A percentile compares a stretch with the other conserved stretches of the same genome.
These are phyloP conservation scores for Platerodrilus igneus DNA, from an alignment of 2,888 invertebrate species.

Conservation along the genomic window DNA sequence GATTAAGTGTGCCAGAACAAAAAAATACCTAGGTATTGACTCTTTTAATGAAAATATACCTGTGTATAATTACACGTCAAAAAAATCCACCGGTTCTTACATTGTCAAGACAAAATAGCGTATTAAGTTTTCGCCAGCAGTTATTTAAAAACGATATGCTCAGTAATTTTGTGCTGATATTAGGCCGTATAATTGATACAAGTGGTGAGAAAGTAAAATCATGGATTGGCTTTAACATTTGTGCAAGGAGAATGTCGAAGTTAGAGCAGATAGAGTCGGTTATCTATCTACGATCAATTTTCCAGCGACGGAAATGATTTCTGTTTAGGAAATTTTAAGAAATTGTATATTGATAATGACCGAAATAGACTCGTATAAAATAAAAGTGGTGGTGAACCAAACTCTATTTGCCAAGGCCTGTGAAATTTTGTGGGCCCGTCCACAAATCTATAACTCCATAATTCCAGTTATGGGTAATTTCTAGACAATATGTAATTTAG, in stretches of 20 bases:
- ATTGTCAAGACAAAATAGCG: neutral
- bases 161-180: conserved; percentile 2
- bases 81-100: conserved; percentile 2
- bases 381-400: neutral
- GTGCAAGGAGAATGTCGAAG: conserved; percentile 4
- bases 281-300: conserved; percentile 4
- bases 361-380: conserved; percentile 2
- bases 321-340: conserved; percentile 3
- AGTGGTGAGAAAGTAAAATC: conserved; percentile 5
- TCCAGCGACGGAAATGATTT: conserved; percentile 3
- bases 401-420: neutral
- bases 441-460: conserved; percentile 2
- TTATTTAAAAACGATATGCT: conserved; percentile 1
- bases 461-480: conserved; percentile 2
- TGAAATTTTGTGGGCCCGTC: no score
- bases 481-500: conserved; percentile 4
- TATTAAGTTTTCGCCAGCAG: neutral
- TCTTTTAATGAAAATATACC: conserved; percentile 4
- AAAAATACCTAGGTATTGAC: conserved; percentile 4
- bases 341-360: conserved; percentile 5
- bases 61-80: neutral
- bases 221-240: conserved; percentile 6
- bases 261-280: conserved; percentile 3
- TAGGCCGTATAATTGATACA: conserved; percentile 3
- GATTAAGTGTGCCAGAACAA: no score